Percentiles rank a stretch among this genome's conserved stretches.
Conservation (phyloP, 2,797 vertebrate species). For the Acomys russatus region DNA sequence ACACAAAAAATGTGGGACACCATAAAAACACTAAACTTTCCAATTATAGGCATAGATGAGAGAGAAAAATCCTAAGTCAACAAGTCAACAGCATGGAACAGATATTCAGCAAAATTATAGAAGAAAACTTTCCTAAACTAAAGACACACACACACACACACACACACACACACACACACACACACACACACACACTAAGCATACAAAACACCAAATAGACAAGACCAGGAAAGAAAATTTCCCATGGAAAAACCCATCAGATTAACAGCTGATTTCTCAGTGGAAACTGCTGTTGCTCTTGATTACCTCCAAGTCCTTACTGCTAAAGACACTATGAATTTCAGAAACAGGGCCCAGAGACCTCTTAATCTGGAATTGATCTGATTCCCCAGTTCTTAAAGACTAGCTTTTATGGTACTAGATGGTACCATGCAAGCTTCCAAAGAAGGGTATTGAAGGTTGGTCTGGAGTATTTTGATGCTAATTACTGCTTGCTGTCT, state of each 20-base stretch:
- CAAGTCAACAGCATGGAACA: neutral
- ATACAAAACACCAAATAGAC: neutral
- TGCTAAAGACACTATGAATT: too few relatives aligned
- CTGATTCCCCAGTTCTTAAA: too few relatives aligned
- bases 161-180: neutral
- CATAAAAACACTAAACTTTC: neutral
- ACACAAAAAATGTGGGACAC: neutral
- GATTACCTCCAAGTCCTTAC: neutral
- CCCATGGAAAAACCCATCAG: neutral
- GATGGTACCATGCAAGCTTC: too few relatives aligned
- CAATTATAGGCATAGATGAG: neutral
- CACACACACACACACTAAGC: neutral
- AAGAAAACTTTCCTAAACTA: neutral
- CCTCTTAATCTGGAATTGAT: neutral
- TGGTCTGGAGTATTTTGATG: too few relatives aligned
- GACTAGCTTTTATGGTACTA: too few relatives aligned
- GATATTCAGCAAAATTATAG: neutral
- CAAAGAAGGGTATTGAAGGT: too few relatives aligned
- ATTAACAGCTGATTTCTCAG: neutral
- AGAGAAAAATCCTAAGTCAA: neutral
- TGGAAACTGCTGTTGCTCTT: neutral
- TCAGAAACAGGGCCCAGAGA: neutral
- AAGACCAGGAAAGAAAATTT: neutral
- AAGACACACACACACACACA: neutral
- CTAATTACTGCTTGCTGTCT: too few relatives aligned